Evolutionary conservation across 1,140 invertebrate species (phyloP).

Genomic region (Dinothrombium tinctorium): DNA sequence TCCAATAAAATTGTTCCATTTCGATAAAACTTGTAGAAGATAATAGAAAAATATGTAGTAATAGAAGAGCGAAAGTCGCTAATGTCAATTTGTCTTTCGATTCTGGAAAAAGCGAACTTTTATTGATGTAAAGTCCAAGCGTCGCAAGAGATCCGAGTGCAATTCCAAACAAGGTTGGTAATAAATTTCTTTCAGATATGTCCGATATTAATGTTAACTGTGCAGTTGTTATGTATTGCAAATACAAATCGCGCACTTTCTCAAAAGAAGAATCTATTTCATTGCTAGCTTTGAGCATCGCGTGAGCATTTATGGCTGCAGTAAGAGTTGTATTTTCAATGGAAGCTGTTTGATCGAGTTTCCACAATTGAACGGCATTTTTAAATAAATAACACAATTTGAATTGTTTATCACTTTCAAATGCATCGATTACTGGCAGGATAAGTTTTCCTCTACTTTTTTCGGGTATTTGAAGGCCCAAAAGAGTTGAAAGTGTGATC

Average conservation of each 20-base stretch:
- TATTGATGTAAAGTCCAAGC: not conserved
- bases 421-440: constrained; percentile 6
- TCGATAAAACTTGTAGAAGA: constrained; percentile 12
- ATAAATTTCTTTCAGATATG: not conserved
- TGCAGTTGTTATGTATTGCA: not conserved
- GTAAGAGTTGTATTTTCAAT: not conserved
- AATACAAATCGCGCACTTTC: not conserved
- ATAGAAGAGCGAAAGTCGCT: not conserved
- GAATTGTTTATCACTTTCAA: not conserved
- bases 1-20: constrained; percentile 10
- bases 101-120: not conserved
- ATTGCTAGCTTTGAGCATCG: not conserved
- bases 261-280: not conserved
- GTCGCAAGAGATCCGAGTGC: not conserved
- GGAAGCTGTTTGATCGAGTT: not conserved
- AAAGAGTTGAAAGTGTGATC: constrained; percentile 46
- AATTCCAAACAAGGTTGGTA: not conserved
- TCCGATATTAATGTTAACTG: not conserved
- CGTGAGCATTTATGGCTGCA: not conserved
- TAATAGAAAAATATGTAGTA: not conserved
- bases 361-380: constrained; percentile 9
- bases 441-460: constrained; percentile 37
- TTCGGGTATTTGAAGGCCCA: constrained; percentile 51
- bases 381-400: constrained; percentile 9
- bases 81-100: not conserved